Evolutionary conservation across 37 sponge, comb jelly and placozoan genomes (phyloP).

Genomic region (Bolinopsis microptera): DNA sequence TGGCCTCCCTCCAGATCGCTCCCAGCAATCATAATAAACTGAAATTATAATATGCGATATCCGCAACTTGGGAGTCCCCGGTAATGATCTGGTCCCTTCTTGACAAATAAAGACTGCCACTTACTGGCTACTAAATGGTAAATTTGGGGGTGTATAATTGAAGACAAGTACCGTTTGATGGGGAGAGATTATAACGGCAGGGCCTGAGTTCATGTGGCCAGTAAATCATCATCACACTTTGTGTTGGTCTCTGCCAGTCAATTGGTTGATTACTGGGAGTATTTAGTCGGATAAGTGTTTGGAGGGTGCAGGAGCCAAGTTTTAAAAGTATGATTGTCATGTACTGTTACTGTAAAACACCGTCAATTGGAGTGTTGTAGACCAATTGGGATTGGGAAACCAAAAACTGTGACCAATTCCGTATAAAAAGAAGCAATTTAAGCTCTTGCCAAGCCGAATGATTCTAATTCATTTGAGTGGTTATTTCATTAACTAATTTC

Average conservation of each 20-base stretch:
- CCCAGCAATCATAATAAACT: background rate
- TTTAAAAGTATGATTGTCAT: background rate
- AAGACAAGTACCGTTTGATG: background rate
- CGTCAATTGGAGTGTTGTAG: background rate
- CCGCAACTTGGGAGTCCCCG: background rate
- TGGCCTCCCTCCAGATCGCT: background rate
- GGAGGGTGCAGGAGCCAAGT: background rate
- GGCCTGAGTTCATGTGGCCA: background rate
- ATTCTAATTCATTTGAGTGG: background rate
- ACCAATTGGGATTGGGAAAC: too few relatives aligned
- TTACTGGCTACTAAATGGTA: background rate
- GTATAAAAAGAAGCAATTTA: background rate
- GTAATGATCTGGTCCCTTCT: background rate
- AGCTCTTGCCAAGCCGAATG: background rate
- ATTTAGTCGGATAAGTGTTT: background rate
- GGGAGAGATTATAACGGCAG: background rate
- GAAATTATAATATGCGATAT: background rate
- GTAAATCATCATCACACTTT: background rate
- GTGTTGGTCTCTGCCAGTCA: background rate
- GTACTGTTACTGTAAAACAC: background rate
- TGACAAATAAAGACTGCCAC: background rate
- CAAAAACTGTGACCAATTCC: background rate
- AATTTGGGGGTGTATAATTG: background rate
- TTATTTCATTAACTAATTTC: background rate
- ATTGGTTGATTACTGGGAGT: background rate